Percentiles rank a stretch among this genome's conserved stretches.
phyloP scores from a whole-genome alignment of 2,888 invertebrate species.

The Conus canariensis region DNA sequence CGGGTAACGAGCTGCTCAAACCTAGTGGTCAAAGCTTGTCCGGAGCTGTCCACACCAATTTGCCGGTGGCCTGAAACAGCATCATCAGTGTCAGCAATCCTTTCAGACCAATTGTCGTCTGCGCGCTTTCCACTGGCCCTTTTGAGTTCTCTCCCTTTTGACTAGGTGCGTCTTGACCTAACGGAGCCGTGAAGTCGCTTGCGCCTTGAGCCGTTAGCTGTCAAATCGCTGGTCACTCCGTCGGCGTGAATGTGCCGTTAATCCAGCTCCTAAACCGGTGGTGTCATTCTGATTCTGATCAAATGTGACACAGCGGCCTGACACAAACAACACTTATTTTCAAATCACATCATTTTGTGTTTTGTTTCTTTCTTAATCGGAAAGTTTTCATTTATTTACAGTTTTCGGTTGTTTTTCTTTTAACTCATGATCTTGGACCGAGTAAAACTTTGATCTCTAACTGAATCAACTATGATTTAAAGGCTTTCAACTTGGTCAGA shows the following conservation, averaged over 20 bases:
- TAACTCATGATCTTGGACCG: too few species aligned
- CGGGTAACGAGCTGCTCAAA: neutral
- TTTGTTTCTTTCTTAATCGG: too few species aligned
- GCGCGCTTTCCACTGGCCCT: neutral
- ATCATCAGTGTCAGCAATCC: conserved; percentile 33
- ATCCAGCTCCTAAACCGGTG: neutral
- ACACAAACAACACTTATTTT: too few species aligned
- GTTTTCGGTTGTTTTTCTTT: too few species aligned
- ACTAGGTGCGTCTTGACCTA: neutral
- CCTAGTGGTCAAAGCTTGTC: neutral
- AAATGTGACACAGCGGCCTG: too few species aligned
- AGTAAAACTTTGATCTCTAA: too few species aligned
- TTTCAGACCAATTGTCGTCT: conserved; percentile 3
- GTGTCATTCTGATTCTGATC: neutral
- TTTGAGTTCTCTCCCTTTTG: neutral
- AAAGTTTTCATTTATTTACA: too few species aligned
- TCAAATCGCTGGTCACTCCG: neutral
- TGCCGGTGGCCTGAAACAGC: conserved; percentile 27
- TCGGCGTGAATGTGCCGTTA: neutral
- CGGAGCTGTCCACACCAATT: neutral
- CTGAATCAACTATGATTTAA: too few species aligned
- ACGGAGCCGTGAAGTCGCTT: neutral
- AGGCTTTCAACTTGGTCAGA: too few species aligned
- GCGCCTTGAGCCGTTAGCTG: neutral
- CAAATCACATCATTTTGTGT: too few species aligned